Evolutionary conservation across 2,113 vertebrate species (phyloP).

Genomic region (Aspidoscelis tigris): DNA sequence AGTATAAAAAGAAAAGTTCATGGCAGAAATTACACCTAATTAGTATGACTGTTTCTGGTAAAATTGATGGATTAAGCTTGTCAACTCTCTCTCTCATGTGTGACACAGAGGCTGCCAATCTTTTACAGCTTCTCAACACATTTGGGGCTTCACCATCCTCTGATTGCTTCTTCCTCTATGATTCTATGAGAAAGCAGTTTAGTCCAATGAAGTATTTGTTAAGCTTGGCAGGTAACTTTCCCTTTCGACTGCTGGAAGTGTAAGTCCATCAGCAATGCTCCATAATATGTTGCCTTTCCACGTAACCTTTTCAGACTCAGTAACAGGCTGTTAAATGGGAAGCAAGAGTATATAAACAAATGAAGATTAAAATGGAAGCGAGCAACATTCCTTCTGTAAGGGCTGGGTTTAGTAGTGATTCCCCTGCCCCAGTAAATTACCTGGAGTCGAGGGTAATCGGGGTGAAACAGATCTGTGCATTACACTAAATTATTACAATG

Average conservation of each 20-base stretch:
- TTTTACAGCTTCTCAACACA: too few species aligned
- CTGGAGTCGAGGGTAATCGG: neutral
- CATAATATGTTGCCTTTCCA: neutral
- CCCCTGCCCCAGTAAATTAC: neutral
- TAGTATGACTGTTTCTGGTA: neutral
- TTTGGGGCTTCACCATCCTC: too few species aligned
- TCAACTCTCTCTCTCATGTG: too few species aligned
- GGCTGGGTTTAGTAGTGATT: neutral
- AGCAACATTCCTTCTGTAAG: neutral
- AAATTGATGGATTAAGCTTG: neutral
- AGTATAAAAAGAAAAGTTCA: conserved; percentile 12
- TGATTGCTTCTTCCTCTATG: neutral
- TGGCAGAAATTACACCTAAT: conserved; percentile 9
- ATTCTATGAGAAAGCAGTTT: neutral
- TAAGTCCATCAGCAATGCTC: neutral
- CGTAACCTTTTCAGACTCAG: neutral
- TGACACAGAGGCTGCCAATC: too few species aligned
- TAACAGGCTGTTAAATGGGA: neutral
- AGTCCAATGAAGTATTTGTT: neutral
- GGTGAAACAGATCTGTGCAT: too few species aligned
- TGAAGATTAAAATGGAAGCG: neutral
- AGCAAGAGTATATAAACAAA: neutral
- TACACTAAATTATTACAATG: neutral
- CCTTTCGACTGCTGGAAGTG: neutral
- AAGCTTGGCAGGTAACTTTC: neutral